phyloP scores from a whole-genome alignment of 2,797 vertebrate species.

The Heliangelus exortis region DNA sequence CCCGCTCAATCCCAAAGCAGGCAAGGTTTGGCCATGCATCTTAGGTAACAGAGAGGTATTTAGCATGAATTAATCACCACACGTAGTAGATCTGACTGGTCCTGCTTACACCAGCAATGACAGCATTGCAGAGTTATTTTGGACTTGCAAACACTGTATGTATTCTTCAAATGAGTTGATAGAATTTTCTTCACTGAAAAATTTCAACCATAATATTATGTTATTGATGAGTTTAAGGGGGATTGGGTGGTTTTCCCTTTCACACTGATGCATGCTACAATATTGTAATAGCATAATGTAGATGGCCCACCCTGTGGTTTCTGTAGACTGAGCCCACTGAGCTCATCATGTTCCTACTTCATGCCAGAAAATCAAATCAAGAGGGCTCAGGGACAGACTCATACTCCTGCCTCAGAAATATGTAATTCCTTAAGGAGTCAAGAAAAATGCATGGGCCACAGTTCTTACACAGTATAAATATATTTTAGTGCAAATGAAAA shows the following conservation, averaged over 20 bases:
- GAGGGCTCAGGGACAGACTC: not conserved
- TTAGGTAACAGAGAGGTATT: not conserved
- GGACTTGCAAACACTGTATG: not conserved
- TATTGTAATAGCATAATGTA: not conserved
- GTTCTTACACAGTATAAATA: not conserved
- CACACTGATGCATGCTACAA: not conserved
- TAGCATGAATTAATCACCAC: not conserved
- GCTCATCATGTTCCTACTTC: not conserved
- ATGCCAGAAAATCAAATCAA: not conserved
- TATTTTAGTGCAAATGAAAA: not conserved
- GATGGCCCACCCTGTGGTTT: not conserved
- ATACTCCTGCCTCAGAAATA: not conserved
- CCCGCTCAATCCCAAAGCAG: not conserved
- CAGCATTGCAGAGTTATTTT: not conserved
- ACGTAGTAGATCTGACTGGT: not conserved
- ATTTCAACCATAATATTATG: fast-evolving
- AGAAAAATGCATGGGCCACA: not conserved
- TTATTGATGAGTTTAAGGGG: not conserved
- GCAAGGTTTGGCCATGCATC: not conserved
- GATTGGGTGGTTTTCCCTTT: not conserved
- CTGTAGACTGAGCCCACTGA: not conserved
- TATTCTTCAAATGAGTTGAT: not conserved
- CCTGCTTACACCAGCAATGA: not conserved
- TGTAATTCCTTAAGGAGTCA: not conserved
- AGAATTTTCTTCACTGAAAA: not conserved